A percentile compares a stretch with the other conserved stretches of the same genome.
Evolutionary conservation across 2,797 vertebrate species (phyloP).

Genomic region (Etheostoma nigrum): DNA sequence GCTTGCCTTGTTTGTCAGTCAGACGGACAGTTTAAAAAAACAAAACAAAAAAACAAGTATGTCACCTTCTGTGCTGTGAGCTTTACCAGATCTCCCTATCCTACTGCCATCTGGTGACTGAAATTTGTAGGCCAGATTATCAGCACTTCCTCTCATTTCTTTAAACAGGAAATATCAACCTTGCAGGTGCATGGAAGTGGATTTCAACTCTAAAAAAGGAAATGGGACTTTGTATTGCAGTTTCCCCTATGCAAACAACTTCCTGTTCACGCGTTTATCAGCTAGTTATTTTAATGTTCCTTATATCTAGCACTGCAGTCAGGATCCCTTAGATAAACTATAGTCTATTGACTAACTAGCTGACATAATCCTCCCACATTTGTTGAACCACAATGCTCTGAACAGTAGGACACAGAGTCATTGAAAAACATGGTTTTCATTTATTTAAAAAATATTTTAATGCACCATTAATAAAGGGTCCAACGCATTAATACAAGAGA

Average conservation of each 20-base stretch:
- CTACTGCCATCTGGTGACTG: neutral
- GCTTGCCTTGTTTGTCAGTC: too few relatives aligned
- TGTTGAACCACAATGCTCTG: neutral
- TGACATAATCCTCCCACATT: neutral
- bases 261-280: constrained; percentile 30
- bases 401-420: neutral
- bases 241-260: constrained; percentile 26
- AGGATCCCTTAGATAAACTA: neutral
- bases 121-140: constrained; percentile 4
- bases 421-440: constrained; percentile 23
- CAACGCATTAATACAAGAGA: constrained; percentile 92
- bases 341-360: too few relatives aligned
- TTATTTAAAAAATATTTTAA: constrained; percentile 93
- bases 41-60: too few relatives aligned
- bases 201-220: constrained; percentile 6
- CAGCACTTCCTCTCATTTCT: constrained; percentile 10
- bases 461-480: constrained; percentile 92
- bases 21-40: too few relatives aligned
- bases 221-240: neutral
- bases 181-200: constrained; percentile 37
- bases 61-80: neutral
- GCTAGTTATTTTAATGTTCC: neutral
- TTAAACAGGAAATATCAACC: constrained; percentile 27
- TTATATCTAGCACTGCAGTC: neutral
- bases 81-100: neutral